Conservation (phyloP, 2,113 vertebrate genomes). For the Bambusicola thoracicus region DNA sequence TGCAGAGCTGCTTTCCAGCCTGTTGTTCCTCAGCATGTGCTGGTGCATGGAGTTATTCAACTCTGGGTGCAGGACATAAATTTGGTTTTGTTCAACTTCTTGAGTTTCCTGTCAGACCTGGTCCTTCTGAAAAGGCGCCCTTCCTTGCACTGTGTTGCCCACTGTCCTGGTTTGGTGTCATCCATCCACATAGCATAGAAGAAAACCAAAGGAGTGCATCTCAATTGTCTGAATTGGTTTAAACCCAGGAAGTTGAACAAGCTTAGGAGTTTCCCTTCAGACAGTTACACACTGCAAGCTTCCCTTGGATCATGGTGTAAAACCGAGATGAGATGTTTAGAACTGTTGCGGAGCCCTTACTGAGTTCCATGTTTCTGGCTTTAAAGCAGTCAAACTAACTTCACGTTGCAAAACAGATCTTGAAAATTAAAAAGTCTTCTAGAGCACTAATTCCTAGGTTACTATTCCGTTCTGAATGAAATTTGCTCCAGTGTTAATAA, state of each 20-base stretch:
- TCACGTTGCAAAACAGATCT: not conserved
- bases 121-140: not conserved
- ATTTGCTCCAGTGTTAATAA: not conserved
- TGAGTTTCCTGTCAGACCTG: not conserved
- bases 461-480: not conserved
- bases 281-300: not conserved
- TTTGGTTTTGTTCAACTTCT: not conserved
- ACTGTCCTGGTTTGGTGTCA: not conserved
- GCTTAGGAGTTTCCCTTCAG: not conserved
- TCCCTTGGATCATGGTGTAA: not conserved
- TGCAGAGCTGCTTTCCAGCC: not conserved
- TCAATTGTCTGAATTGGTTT: not conserved
- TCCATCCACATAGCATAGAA: not conserved
- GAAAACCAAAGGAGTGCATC: not conserved
- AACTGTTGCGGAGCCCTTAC: not conserved
- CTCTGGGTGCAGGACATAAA: not conserved
- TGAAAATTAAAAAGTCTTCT: not conserved
- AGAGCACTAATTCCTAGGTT: not conserved
- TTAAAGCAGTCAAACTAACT: not conserved
- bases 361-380: not conserved
- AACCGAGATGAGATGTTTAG: not conserved
- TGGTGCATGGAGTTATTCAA: rapidly evolving
- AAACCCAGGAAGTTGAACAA: not conserved
- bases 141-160: not conserved
- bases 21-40: rapidly evolving